These are phyloP conservation scores for Vannuccia rotundouncinata DNA, from an alignment of 2,888 invertebrate species.

Conservation along the genomic window DNA sequence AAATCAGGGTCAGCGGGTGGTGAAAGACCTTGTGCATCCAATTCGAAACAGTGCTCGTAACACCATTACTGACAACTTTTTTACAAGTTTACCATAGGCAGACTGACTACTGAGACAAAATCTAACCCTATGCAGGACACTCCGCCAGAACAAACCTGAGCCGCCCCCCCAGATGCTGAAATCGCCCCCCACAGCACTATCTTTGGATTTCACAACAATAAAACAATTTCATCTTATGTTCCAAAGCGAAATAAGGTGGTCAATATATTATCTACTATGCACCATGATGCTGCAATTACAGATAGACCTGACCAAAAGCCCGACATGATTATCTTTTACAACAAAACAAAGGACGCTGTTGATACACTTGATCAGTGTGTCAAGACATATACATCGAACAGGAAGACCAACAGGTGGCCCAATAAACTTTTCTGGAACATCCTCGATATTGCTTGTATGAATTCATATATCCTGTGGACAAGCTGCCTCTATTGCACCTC, in stretches of 20 bases:
- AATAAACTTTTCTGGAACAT: constrained; percentile 9
- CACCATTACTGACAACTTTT: too few species aligned
- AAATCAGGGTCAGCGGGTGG: too few species aligned
- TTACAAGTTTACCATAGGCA: too few species aligned
- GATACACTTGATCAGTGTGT: constrained; percentile 20
- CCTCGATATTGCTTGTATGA: background rate
- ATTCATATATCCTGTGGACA: constrained; percentile 23
- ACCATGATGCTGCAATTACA: background rate
- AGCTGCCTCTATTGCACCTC: too few species aligned
- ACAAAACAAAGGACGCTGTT: constrained; percentile 14
- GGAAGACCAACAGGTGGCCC: constrained; percentile 4
- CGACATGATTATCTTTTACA: background rate
- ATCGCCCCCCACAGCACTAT: too few species aligned
- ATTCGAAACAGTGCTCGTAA: too few species aligned
- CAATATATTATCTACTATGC: background rate
- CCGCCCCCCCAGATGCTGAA: too few species aligned
- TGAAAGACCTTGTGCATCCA: too few species aligned
- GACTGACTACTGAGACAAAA: too few species aligned
- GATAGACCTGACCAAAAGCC: background rate
- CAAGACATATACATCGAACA: background rate
- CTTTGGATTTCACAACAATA: background rate
- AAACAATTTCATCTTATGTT: background rate
- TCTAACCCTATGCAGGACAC: too few species aligned
- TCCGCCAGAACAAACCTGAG: too few species aligned
- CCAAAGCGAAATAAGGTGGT: background rate